Percentiles rank a stretch among this genome's conserved stretches.
phyloP scores from a whole-genome alignment of 2,888 invertebrate genomes.

The Rhaphigaster nebulosa region DNA sequence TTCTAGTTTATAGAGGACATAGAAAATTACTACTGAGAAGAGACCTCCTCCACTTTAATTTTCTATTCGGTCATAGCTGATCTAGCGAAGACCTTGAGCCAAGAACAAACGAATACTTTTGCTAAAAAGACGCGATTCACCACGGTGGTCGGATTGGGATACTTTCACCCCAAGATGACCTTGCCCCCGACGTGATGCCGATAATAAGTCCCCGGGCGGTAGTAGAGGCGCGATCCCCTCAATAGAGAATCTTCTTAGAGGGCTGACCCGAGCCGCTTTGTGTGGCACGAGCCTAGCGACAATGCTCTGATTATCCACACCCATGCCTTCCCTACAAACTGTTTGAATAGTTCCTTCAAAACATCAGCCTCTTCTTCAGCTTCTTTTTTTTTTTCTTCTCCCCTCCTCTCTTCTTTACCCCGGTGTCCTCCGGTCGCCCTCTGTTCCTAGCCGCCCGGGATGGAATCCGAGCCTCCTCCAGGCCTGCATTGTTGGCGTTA shows the following conservation, averaged over 20 bases:
- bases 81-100: not conserved
- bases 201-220: constrained; percentile 9
- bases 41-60: not conserved
- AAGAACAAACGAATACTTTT: constrained; percentile 35
- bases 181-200: constrained; percentile 15
- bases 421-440: constrained; percentile 20
- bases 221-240: not conserved
- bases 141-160: not conserved
- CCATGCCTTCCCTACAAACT: constrained; percentile 57
- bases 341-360: constrained; percentile 59
- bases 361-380: constrained; percentile 53
- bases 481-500: constrained; percentile 44
- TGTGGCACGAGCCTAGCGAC: constrained; percentile 58
- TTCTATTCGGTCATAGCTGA: not conserved
- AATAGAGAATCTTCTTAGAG: constrained; percentile 43
- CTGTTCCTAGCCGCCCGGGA: constrained; percentile 35
- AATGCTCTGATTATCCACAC: constrained; percentile 58
- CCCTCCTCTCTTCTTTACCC: constrained; percentile 45
- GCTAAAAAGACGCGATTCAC: constrained; percentile 20
- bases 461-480: not conserved
- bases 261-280: constrained; percentile 37
- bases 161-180: constrained; percentile 33
- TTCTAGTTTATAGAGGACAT: too few relatives aligned
- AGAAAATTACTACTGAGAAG: too few relatives aligned
- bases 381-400: constrained; percentile 34